These are phyloP conservation scores for Vesta saturnalis DNA, from an alignment of 2,888 invertebrate genomes.

Conservation along the genomic window DNA sequence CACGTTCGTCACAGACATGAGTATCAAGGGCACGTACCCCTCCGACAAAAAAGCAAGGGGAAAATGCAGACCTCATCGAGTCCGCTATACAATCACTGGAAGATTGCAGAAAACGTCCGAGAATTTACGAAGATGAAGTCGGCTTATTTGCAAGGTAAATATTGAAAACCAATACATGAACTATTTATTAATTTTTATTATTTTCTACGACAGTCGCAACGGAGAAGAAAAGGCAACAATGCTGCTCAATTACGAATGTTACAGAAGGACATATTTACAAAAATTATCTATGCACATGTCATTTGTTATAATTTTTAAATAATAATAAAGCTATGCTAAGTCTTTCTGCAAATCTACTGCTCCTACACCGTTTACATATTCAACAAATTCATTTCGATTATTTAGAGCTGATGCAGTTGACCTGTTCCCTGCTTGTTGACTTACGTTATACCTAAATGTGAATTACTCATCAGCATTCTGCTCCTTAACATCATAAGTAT, in stretches of 20 bases:
- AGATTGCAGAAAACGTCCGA: background rate
- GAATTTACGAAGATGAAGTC: constrained; percentile 1
- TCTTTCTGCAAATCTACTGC: constrained; percentile 1
- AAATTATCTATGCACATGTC: no score
- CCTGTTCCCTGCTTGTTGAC: no score
- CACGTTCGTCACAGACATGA: no score
- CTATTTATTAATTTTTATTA: background rate
- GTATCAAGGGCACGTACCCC: background rate
- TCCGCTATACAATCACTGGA: background rate
- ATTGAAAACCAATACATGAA: background rate
- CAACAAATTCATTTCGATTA: no score
- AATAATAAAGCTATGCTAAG: background rate
- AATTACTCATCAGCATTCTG: background rate
- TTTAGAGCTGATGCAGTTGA: no score
- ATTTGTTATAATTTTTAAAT: no score
- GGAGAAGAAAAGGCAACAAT: no score
- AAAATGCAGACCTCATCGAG: background rate
- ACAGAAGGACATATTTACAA: no score
- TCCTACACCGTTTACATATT: no score
- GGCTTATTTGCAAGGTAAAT: background rate
- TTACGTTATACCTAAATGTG: background rate
- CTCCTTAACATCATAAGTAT: constrained; percentile 3
- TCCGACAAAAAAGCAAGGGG: background rate
- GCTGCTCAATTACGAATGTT: no score
- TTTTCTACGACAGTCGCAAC: no score